phyloP scores from a whole-genome alignment of 2,797 vertebrate species.

The Acanthornis magna region DNA sequence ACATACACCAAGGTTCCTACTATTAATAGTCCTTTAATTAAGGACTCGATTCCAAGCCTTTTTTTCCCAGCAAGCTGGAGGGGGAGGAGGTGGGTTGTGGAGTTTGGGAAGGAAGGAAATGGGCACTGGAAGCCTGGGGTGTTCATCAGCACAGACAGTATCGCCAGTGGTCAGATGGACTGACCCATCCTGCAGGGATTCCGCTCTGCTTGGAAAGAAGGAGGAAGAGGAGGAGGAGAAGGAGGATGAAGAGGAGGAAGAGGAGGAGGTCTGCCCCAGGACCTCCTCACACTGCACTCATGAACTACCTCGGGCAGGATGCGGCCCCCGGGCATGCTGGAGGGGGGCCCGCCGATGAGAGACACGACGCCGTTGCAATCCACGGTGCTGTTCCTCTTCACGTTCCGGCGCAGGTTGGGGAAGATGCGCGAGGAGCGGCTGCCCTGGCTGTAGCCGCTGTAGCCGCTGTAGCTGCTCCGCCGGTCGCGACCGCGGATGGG shows the following conservation, averaged over 20 bases:
- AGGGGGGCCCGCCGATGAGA: slow-evolving; percentile 89
- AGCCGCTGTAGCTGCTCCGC: slow-evolving; percentile 97
- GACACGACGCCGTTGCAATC: slow-evolving; percentile 99
- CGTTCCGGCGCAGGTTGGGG: slow-evolving; percentile 84
- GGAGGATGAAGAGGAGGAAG: neutral
- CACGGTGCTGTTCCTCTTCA: slow-evolving; percentile 97
- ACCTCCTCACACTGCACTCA: slow-evolving; percentile 87
- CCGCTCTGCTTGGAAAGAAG: neutral
- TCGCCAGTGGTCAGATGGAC: neutral
- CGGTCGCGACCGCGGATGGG: slow-evolving; percentile 87
- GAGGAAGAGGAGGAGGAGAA: neutral
- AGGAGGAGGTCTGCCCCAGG: neutral
- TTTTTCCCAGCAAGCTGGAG: slow-evolving; percentile 34
- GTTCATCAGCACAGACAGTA: neutral
- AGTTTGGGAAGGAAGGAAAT: neutral
- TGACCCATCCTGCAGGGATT: neutral
- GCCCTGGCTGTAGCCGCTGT: slow-evolving; percentile 97
- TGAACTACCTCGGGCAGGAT: slow-evolving; percentile 99
- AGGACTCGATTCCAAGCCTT: slow-evolving; percentile 64
- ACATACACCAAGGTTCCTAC: neutral
- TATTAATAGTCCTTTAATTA: neutral
- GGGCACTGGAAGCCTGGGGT: neutral
- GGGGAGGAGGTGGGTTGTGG: slow-evolving; percentile 58
- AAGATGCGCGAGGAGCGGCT: slow-evolving; percentile 91
- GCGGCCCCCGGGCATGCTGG: slow-evolving; percentile 88